phyloP scores from a whole-genome alignment of 92 coral and sea anemone genomes.

The Meandrina meandrites region DNA sequence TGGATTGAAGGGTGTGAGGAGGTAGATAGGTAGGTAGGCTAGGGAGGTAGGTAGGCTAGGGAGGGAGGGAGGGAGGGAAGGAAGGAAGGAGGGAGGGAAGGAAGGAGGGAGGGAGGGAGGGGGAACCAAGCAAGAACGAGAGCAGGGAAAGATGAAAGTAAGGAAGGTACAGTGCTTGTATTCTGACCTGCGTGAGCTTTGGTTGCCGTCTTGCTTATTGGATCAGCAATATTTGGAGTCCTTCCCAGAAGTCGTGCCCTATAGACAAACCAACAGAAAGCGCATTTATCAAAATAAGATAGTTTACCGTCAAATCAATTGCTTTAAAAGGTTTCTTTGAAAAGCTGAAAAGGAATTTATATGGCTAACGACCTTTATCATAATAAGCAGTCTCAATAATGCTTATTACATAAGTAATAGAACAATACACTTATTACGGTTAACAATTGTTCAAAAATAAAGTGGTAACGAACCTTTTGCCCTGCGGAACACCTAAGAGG shows the following conservation, averaged over 20 bases:
- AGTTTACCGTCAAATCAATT: neutral
- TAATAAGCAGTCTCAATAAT: neutral
- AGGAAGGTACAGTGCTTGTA: neutral
- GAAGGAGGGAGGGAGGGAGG: neutral
- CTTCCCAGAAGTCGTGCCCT: constrained; percentile 71
- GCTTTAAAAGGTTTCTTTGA: neutral
- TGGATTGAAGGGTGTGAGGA: neutral
- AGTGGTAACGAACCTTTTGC: constrained; percentile 26
- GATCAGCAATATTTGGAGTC: constrained; percentile 93
- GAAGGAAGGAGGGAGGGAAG: neutral
- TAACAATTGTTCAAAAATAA: neutral
- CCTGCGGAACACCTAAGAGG: constrained; percentile 39
- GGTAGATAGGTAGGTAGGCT: neutral
- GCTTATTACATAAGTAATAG: neutral
- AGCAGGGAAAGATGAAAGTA: neutral
- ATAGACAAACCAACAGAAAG: neutral
- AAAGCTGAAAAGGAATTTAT: neutral
- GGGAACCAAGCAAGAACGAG: too few relatives aligned
- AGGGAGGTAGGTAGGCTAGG: neutral
- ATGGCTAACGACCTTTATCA: neutral
- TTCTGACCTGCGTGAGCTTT: constrained; percentile 89
- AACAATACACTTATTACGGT: neutral
- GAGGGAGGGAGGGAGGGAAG: neutral
- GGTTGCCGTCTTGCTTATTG: constrained; percentile 82
- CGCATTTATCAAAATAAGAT: neutral